Base-by-base conservation (phyloP, 2,888 invertebrate genomes). In the Boloria euphrosyne region DNA sequence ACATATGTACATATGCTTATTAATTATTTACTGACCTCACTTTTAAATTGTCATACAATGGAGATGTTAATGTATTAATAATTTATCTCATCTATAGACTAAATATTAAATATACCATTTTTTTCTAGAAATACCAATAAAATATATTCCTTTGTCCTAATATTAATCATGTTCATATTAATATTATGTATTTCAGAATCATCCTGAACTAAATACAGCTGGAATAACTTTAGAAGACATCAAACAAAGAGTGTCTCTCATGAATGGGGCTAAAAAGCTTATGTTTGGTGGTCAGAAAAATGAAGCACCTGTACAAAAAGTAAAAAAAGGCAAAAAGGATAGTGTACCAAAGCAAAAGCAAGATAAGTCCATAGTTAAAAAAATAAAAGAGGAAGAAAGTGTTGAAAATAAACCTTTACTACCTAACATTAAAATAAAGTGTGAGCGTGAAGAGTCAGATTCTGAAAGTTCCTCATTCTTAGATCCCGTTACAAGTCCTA, bases 151-250 rank as follows among this genome's bases (percentile, higher is more conserved):
- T 38, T 10, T 38, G 7, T 38, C 10, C 31, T 38, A 38, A 38
- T 38, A 49, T 44, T 13, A 55, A 17, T 47, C 54, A 46, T 57
- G 13, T 54, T 7, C 5, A 47, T 14, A n/a, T n/a, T n/a, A 57
- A 49, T 62, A 46, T 4, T 27, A 27, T 66, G 50, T 22, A 62
- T 70, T 70, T 51, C 78, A 95, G 94, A 93, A 94, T 76, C 95
- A 96, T 80, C 95, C 96, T 17, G 96, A 97, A 82, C 90, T 97
- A 61, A 95, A 96, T 76, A 96, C 95, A 14, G 93, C 94, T 74
- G 96, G 95, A 58, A 95, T 97, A 73, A 95, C 95, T 10, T 84
- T 97, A 62, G 94, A 95, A 50, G 91, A 91, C 46, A 86, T 92
- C 67, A 90, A 90, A 67, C 89, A 90, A 73, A 74, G 97, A 95